Percentiles rank a stretch among this genome's conserved stretches.
Evolutionary conservation across 1,140 invertebrate genomes (phyloP).

Genomic region (Drosophila equinoxialis): DNA sequence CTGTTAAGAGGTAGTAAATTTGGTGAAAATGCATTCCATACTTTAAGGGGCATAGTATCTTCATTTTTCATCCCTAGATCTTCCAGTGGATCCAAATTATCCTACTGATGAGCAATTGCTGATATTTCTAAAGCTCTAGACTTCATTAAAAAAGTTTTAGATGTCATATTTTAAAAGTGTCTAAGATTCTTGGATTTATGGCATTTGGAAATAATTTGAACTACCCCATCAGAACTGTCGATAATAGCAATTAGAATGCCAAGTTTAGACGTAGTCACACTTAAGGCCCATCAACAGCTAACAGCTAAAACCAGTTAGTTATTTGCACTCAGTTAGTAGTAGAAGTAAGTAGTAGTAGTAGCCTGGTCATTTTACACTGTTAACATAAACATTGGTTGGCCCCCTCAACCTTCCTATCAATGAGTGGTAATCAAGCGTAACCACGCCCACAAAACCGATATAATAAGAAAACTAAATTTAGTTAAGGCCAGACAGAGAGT

Average conservation of each 20-base stretch:
- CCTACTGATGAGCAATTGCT: too few species aligned
- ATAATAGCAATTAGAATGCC: not conserved
- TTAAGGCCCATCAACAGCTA: not conserved
- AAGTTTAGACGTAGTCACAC: constrained; percentile 2
- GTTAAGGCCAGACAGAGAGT: constrained; percentile 1
- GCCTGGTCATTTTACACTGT: constrained; percentile 2
- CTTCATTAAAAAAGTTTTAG: too few species aligned
- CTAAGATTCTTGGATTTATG: too few species aligned
- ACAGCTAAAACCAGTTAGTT: not conserved
- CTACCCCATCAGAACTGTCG: not conserved
- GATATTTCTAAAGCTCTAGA: too few species aligned
- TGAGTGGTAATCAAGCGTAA: constrained; percentile 18
- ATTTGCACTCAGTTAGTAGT: constrained; percentile 7
- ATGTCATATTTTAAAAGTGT: too few species aligned
- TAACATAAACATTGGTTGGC: constrained; percentile 14
- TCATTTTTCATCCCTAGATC: too few species aligned
- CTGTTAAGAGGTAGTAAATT: too few species aligned
- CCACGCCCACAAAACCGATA: not conserved
- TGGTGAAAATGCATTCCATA: too few species aligned
- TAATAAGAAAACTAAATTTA: not conserved
- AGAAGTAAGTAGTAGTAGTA: not conserved
- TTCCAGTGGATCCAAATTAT: too few species aligned
- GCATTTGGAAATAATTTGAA: not conserved
- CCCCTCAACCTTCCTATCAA: constrained; percentile 4
- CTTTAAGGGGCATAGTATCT: too few species aligned